phyloP scores from a whole-genome alignment of 2,797 vertebrate species.

The Simalia tracyae region DNA sequence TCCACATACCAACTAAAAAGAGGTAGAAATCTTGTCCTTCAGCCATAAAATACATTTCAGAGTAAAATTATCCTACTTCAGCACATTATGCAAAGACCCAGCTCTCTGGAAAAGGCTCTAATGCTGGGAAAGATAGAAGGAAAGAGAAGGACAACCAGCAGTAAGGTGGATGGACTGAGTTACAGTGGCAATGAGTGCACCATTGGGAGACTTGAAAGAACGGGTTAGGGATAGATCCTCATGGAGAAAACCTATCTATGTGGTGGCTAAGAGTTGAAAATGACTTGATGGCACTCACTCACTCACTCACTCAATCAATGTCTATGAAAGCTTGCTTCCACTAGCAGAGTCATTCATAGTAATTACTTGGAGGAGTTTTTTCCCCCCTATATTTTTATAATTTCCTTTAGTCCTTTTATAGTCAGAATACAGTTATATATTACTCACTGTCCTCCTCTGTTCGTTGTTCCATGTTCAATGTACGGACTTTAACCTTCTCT shows the following conservation, averaged over 20 bases:
- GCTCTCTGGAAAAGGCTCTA: not conserved
- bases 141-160: not conserved
- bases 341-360: not conserved
- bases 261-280: not conserved
- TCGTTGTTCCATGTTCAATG: conserved; percentile 87
- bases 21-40: not conserved
- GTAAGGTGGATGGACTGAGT: not conserved
- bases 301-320: not conserved
- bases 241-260: not conserved
- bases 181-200: not conserved
- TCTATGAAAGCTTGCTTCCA: not conserved
- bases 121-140: not conserved
- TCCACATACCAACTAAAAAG: not conserved
- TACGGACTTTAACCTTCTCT: conserved; percentile 94
- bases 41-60: not conserved
- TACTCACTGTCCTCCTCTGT: conserved; percentile 96
- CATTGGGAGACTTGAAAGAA: not conserved
- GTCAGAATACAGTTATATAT: not conserved
- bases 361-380: not conserved
- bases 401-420: not conserved
- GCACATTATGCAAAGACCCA: not conserved
- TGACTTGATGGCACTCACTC: not conserved
- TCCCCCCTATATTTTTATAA: not conserved
- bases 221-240: not conserved
- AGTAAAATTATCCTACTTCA: not conserved